Base-by-base conservation (phyloP, 1,140 invertebrate species). In the Spodoptera litura region DNA sequence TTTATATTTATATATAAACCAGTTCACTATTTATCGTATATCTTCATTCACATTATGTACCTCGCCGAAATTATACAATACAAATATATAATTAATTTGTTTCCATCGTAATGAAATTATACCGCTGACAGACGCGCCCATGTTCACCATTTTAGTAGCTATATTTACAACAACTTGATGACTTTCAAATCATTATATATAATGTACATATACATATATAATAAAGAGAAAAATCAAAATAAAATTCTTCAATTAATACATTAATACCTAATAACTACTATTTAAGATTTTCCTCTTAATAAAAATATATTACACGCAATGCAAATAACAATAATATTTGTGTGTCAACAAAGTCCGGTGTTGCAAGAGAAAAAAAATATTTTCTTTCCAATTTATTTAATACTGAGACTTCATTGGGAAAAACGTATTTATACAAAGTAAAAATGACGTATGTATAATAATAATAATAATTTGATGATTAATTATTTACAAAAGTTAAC, bases 241-340 rank as follows among this genome's bases (percentile, higher is more conserved):
- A 93, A 93, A 92, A 89, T 90, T 92, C 90, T 92, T 91, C 91
- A 93, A 93, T 93, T 89, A 92, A 93, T 93, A 91, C 91, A 93
- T 93, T 93, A 94, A 91, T 93, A 85, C 83, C 91, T 94, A 94
- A 93, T 85, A 90, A 89, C 91, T 92, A 93, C 87, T 89, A 91
- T 92, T 92, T 93, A 94, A 94, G 92, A 93, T 87, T 93, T 93
- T 91, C 78, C 85, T 92, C 90, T 92, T 92, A 93, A 93, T 93
- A 94, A 94, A 88, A 93, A 93, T 94, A 94, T 94, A 91, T 92
- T 94, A 94, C 91, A 93, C 88, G 88, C 88, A 88, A 88, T 89
- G 85, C 78, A 85, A 81, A 90, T 90, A 93, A 93, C 91, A 92
- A 93, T 93, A 86, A 88, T 85, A 88, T 85, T 85, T 81, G 82